Evolutionary conservation across 2,888 invertebrate genomes (phyloP).

Genomic region (Argyra leucocephala): DNA sequence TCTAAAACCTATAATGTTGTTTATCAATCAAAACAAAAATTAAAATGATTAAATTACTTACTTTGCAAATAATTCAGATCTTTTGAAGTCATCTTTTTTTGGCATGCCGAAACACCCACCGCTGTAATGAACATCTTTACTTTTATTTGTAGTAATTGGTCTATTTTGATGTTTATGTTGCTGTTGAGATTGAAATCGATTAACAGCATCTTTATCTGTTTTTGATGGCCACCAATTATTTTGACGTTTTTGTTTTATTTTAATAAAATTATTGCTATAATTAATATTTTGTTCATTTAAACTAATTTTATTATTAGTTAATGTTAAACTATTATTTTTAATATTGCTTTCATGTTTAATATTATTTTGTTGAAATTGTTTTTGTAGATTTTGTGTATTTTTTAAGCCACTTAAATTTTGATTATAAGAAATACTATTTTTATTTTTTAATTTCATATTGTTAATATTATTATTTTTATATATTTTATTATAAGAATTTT

Average conservation of each 20-base stretch:
- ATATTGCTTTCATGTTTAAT: conserved; percentile 20
- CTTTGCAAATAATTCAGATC: conserved; percentile 30
- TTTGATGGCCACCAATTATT: conserved; percentile 22
- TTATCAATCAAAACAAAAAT: too few relatives aligned
- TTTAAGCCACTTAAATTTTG: conserved; percentile 34
- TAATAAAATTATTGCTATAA: neutral
- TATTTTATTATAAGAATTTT: conserved; percentile 25
- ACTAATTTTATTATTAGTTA: neutral
- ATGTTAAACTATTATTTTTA: conserved; percentile 14
- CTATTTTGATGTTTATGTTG: conserved; percentile 7
- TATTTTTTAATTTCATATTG: conserved; percentile 21
- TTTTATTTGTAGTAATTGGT: conserved; percentile 8
- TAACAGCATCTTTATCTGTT: conserved; percentile 16
- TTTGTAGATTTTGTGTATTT: conserved; percentile 23
- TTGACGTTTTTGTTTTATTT: conserved; percentile 22
- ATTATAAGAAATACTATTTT: conserved; percentile 27
- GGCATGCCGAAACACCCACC: conserved; percentile 30
- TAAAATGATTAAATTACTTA: conserved; percentile 23
- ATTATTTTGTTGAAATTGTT: conserved; percentile 20
- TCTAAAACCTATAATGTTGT: too few relatives aligned
- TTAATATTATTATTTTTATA: conserved; percentile 23
- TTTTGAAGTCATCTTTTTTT: conserved; percentile 24
- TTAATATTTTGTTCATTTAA: neutral
- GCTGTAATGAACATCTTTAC: conserved; percentile 26
- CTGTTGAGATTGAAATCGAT: neutral